Evolutionary conservation across 2,113 vertebrate species (phyloP), one percentile per base, ranked within the genome.

Genomic region (Takifugu flavidus): DNA sequence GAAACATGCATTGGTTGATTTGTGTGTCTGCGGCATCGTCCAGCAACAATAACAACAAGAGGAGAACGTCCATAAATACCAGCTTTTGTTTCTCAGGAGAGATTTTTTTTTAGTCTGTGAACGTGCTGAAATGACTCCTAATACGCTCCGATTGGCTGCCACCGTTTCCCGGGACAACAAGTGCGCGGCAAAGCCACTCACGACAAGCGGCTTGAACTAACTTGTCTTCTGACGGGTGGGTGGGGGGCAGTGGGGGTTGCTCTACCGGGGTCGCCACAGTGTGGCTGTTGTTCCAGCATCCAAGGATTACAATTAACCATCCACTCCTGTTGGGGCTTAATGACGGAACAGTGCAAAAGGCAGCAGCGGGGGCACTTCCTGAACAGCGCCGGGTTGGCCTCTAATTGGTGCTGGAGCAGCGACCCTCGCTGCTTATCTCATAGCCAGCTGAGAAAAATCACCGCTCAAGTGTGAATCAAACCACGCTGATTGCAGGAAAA

Each of bases 241-340:
- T 3, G 45, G 45, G 13, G 13, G 12, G 45, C 4, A 6, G 13
- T 49, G 2, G 51, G 51, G 51, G 49, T 25, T 26, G 51, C 49
- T 62, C 49, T 1, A 56, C 39, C 31, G 47, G 34, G 65, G 53
- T 72, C 79, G 75, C 79, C 59, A 86, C 82, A 88, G 81, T 83
- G 84, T 62, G 59, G 73, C 81, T 89, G 82, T 88, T 90, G 87
- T 88, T 90, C 71, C 84, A 87, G 81, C 62, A 73, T 71, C 60
- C 71, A 64, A 65, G 79, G 75, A 89, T 86, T 82, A 86, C 86
- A 81, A 86, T 87, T 83, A 87, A 82, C 70, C 73, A 72, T 75
- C 78, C 79, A 82, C 85, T 82, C 81, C 82, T 82, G 82, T 70
- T 74, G 78, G 75, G 82, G 78, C 84, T 87, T 88, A 89, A 89